These are phyloP conservation scores for Trialeurodes vaporariorum DNA, from an alignment of 1,140 invertebrate species.

Conservation along the genomic window DNA sequence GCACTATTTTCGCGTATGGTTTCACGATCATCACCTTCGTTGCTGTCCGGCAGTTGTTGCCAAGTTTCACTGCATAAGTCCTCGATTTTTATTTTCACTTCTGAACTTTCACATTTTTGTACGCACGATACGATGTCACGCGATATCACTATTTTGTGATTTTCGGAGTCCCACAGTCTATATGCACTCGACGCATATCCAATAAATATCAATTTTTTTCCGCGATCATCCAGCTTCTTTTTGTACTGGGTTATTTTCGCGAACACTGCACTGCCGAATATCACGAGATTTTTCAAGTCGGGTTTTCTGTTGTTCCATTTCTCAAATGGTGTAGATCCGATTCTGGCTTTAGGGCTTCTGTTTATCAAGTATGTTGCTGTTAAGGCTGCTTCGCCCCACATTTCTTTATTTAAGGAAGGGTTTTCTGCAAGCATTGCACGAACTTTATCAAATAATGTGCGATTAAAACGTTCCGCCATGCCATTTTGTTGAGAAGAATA, in stretches of 20 bases:
- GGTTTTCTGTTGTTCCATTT: conserved; percentile 5
- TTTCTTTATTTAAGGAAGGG: conserved; percentile 17
- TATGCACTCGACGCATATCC: conserved; percentile 5
- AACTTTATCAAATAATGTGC: conserved; percentile 24
- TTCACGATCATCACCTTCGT: too few relatives aligned
- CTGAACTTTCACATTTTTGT: too few relatives aligned
- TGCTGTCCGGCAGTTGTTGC: too few relatives aligned
- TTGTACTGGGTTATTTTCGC: neutral
- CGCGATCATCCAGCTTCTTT: conserved; percentile 6
- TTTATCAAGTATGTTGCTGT: conserved; percentile 11
- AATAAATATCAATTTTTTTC: conserved; percentile 2
- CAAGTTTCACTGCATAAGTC: too few relatives aligned
- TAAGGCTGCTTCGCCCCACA: conserved; percentile 30
- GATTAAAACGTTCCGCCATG: conserved; percentile 26
- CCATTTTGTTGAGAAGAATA: conserved; percentile 34
- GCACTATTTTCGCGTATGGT: too few relatives aligned
- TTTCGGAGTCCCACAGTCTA: neutral
- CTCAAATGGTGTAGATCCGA: conserved; percentile 6
- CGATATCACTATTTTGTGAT: too few relatives aligned
- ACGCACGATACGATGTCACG: too few relatives aligned
- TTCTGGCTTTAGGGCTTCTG: conserved; percentile 1
- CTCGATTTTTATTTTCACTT: too few relatives aligned
- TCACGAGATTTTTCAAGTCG: neutral
- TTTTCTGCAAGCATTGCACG: conserved; percentile 27
- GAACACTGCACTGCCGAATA: conserved; percentile 6